Conservation (phyloP, 1,140 invertebrate genomes). For the Gryon sp. region DNA sequence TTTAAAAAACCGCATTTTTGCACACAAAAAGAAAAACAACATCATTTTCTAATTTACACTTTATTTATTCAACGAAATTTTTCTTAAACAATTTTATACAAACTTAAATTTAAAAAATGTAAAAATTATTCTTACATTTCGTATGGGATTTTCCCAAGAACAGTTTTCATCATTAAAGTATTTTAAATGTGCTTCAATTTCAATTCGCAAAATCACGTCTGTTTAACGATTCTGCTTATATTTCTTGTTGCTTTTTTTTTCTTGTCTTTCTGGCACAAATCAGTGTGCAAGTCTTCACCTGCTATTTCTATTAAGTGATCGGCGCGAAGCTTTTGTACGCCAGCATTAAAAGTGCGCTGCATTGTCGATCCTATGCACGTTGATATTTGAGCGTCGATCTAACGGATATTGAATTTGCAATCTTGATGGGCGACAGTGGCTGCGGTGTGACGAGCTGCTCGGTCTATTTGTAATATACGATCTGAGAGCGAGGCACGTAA, state of each 20-base stretch:
- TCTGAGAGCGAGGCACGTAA: constrained; percentile 75
- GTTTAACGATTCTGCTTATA: constrained; percentile 42
- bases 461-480: constrained; percentile 77
- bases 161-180: constrained; percentile 42
- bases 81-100: too few relatives aligned
- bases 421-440: constrained; percentile 69
- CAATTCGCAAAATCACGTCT: constrained; percentile 53
- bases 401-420: constrained; percentile 76
- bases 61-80: too few relatives aligned
- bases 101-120: too few relatives aligned
- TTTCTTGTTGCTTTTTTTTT: too few relatives aligned
- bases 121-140: too few relatives aligned
- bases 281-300: constrained; percentile 46
- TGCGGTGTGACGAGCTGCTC: constrained; percentile 62
- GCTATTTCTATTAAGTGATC: constrained; percentile 44
- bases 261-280: constrained; percentile 27
- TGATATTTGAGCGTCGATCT: constrained; percentile 65
- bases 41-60: too few relatives aligned
- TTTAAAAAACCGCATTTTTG: too few relatives aligned
- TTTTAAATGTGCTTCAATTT: constrained; percentile 57
- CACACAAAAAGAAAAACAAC: too few relatives aligned
- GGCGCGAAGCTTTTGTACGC: constrained; percentile 50
- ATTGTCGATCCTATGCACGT: constrained; percentile 58
- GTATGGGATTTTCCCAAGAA: constrained; percentile 48
- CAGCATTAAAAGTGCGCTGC: constrained; percentile 34